Conservation (phyloP, 1,140 invertebrate genomes). For the Nasonia giraulti region DNA sequence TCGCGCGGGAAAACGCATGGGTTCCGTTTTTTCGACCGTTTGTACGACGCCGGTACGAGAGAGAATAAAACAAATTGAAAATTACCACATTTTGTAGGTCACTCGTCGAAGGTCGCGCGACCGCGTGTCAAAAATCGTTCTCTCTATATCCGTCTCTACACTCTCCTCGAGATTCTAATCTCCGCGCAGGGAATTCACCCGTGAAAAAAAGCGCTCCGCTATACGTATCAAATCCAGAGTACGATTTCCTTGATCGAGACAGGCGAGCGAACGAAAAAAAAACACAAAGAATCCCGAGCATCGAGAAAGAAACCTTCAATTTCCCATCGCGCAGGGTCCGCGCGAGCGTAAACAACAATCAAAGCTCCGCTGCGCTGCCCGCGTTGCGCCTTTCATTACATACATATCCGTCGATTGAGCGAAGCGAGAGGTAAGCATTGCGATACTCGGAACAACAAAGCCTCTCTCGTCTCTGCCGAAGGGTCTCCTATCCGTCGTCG, state of each 20-base stretch:
- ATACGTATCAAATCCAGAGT: no score
- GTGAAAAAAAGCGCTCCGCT: not conserved
- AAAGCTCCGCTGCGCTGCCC: not conserved
- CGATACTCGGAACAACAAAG: constrained; percentile 15
- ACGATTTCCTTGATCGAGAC: not conserved
- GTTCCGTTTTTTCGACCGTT: not conserved
- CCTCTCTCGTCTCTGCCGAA: not conserved
- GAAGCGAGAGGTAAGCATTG: not conserved
- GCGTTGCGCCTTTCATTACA: not conserved
- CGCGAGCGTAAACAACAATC: constrained; percentile 11
- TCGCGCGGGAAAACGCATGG: not conserved
- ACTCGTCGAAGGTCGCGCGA: not conserved
- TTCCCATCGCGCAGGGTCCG: not conserved
- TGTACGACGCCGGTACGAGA: no score
- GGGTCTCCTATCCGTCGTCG: not conserved
- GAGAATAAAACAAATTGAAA: not conserved
- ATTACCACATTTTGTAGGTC: constrained; percentile 8
- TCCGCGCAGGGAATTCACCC: not conserved
- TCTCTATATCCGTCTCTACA: not conserved
- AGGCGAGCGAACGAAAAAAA: not conserved
- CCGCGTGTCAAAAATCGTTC: not conserved
- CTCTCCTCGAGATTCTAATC: not conserved
- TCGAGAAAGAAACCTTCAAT: not conserved
- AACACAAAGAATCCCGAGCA: not conserved
- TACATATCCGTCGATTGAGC: not conserved